phyloP scores from a whole-genome alignment of 2,113 vertebrate species.

The Paedocypris sp. region DNA sequence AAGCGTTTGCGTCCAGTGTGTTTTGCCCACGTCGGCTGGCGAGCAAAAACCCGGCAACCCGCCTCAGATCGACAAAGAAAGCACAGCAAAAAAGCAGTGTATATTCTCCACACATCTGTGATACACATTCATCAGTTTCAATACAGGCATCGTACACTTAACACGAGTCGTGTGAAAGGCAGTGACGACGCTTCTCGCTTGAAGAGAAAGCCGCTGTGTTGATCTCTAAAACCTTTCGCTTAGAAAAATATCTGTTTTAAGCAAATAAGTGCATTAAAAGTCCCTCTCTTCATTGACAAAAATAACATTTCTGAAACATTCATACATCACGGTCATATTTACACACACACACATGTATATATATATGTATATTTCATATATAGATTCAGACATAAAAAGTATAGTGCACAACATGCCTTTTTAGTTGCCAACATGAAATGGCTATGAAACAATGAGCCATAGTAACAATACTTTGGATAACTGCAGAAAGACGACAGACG shows the following conservation, averaged over 20 bases:
- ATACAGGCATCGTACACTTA: slow-evolving; percentile 43
- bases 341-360: slow-evolving; percentile 53
- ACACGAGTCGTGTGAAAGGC: slow-evolving; percentile 60
- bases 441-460: slow-evolving; percentile 55
- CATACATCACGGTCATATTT: slow-evolving; percentile 59
- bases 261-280: slow-evolving; percentile 50
- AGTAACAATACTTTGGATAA: slow-evolving; percentile 49
- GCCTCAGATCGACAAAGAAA: slow-evolving; percentile 52
- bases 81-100: slow-evolving; percentile 39
- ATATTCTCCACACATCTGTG: slow-evolving; percentile 44
- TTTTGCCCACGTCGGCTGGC: slow-evolving; percentile 50
- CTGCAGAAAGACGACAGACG: slow-evolving; percentile 49
- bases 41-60: slow-evolving; percentile 44
- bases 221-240: slow-evolving; percentile 43
- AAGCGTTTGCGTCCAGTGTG: slow-evolving; percentile 30
- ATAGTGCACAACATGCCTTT: slow-evolving; percentile 65
- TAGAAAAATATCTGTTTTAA: slow-evolving; percentile 64
- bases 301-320: slow-evolving; percentile 66
- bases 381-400: slow-evolving; percentile 47
- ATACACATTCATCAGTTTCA: slow-evolving; percentile 41
- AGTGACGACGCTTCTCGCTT: slow-evolving; percentile 60
- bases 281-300: slow-evolving; percentile 62
- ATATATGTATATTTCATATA: slow-evolving; percentile 51
- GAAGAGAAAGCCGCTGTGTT: slow-evolving; percentile 48
- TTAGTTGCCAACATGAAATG: slow-evolving; percentile 59